Evolutionary conservation across 2,113 vertebrate genomes (phyloP).

Genomic region (Conger conger): DNA sequence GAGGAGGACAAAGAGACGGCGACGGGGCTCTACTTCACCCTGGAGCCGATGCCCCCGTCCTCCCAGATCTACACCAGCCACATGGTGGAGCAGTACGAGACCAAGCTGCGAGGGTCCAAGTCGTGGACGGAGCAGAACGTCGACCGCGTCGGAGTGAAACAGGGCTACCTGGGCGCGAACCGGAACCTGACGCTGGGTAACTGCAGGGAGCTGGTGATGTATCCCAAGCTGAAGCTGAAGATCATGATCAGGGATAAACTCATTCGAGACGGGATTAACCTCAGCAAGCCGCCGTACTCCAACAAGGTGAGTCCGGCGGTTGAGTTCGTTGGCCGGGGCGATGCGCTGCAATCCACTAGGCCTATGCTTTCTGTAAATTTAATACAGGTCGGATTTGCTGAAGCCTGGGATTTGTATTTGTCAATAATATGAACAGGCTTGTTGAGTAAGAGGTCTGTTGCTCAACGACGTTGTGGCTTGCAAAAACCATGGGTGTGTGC

Average conservation of each 20-base stretch:
- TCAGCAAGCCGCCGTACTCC: constrained; percentile 86
- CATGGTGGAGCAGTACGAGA: constrained; percentile 71
- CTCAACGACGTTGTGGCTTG: not conserved
- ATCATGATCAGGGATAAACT: constrained; percentile 98
- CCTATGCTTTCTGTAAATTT: not conserved
- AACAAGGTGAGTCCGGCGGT: constrained; percentile 86
- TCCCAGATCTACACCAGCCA: constrained; percentile 69
- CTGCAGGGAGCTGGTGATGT: constrained; percentile 76
- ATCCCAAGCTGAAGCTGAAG: constrained; percentile 92
- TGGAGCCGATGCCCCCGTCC: constrained; percentile 77
- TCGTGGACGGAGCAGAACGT: constrained; percentile 70
- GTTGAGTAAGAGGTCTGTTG: not conserved
- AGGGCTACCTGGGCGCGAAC: constrained; percentile 58
- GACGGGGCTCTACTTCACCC: constrained; percentile 89
- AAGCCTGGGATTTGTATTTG: not conserved
- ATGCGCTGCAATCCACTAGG: not conserved
- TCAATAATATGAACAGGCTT: not conserved
- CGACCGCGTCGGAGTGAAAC: constrained; percentile 52
- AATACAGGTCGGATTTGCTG: too few relatives aligned
- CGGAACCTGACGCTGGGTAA: constrained; percentile 69
- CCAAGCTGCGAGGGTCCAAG: constrained; percentile 66
- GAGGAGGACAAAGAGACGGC: constrained; percentile 83
- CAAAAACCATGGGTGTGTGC: too few relatives aligned
- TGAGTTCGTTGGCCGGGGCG: not conserved
- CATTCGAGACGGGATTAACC: constrained; percentile 86